Percentiles rank a stretch among this genome's conserved stretches.
Evolutionary conservation across 2,113 vertebrate genomes (phyloP).

Genomic region (Rhadina sibilatrix): DNA sequence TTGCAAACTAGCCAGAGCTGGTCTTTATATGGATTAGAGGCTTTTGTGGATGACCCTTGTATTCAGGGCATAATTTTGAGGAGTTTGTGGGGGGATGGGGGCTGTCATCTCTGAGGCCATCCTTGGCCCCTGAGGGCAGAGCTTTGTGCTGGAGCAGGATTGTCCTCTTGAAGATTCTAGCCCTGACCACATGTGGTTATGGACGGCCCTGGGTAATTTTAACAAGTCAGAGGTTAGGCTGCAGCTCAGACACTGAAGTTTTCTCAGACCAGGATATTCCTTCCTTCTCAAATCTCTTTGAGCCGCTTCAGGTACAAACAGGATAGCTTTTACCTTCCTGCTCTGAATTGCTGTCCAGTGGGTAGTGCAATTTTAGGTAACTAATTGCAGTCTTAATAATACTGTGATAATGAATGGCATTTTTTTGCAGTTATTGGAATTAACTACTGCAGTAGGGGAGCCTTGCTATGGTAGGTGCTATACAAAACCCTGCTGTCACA

Average conservation of each 20-base stretch:
- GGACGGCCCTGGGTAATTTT: background rate
- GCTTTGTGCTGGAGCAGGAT: background rate
- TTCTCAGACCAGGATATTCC: background rate
- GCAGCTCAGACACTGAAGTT: background rate
- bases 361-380: background rate
- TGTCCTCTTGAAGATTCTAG: conserved; percentile 9
- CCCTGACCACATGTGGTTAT: background rate
- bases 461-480: background rate
- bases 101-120: background rate
- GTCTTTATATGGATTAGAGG: conserved; percentile 16
- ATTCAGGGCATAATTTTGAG: background rate
- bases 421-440: background rate
- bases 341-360: background rate
- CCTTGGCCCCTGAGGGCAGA: background rate
- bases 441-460: background rate
- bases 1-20: background rate
- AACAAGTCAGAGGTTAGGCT: background rate
- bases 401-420: background rate
- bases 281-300: background rate
- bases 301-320: background rate
- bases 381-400: background rate
- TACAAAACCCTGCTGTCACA: background rate
- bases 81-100: background rate
- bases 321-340: background rate
- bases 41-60: background rate